phyloP scores from a whole-genome alignment of 2,797 vertebrate genomes.

The Mormyrus hasselquistii region DNA sequence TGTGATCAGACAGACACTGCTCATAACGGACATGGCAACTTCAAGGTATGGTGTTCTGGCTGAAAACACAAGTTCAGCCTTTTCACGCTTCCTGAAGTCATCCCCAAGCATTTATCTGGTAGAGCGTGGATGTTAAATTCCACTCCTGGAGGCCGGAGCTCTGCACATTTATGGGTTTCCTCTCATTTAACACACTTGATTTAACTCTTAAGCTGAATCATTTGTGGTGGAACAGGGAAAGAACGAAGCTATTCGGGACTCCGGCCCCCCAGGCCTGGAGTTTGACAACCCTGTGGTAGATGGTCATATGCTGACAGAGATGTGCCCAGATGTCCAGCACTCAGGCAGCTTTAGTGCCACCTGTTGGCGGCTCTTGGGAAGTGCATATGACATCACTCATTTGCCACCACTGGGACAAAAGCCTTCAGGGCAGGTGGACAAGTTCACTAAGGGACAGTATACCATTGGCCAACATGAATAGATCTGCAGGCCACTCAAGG shows the following conservation, averaged over 20 bases:
- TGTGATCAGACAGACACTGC: not conserved
- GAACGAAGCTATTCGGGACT: not conserved
- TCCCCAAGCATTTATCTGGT: not conserved
- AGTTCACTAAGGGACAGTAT: not conserved
- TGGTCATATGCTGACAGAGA: not conserved
- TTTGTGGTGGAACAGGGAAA: not conserved
- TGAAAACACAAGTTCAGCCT: not conserved
- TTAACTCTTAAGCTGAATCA: not conserved
- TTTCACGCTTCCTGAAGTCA: not conserved
- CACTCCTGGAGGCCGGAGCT: not conserved
- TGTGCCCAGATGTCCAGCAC: not conserved
- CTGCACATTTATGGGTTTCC: not conserved
- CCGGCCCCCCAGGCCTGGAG: not conserved
- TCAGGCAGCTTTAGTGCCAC: slow-evolving; percentile 47
- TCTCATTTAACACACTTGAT: not conserved
- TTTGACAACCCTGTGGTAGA: not conserved
- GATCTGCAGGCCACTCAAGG: not conserved
- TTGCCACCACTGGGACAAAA: not conserved
- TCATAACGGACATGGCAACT: not conserved
- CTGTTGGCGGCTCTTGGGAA: slow-evolving; percentile 43
- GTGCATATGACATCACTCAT: not conserved
- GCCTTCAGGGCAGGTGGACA: not conserved
- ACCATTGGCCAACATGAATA: not conserved
- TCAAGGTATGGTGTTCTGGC: not conserved
- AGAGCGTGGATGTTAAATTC: not conserved